Percentiles rank a stretch among this genome's conserved stretches.
phyloP scores from a whole-genome alignment of 1,140 invertebrate genomes.

The Antheraea pernyi region DNA sequence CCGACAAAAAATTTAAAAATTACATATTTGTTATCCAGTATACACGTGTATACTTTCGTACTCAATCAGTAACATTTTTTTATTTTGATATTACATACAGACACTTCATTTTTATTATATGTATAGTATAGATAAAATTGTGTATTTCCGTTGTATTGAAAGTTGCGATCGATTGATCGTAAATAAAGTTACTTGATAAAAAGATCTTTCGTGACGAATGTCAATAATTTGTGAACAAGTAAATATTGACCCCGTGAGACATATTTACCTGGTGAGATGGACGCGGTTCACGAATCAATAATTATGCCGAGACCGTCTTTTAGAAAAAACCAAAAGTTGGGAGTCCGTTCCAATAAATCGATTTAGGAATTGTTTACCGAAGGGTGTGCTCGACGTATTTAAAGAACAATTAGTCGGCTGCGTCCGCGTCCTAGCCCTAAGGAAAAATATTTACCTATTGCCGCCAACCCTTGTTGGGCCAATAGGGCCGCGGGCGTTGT shows the following conservation, averaged over 20 bases:
- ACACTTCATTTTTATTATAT: too few relatives aligned
- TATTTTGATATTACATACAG: too few relatives aligned
- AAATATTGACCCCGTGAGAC: slow-evolving; percentile 37
- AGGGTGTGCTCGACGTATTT: slow-evolving; percentile 68
- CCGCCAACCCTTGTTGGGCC: slow-evolving; percentile 70
- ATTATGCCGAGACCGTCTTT: slow-evolving; percentile 21
- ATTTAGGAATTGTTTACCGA: slow-evolving; percentile 66
- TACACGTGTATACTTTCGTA: too few relatives aligned
- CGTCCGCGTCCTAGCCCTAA: slow-evolving; percentile 70
- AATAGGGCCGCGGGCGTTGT: slow-evolving; percentile 62
- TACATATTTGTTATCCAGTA: too few relatives aligned
- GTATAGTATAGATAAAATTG: not conserved
- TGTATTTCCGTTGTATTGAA: not conserved
- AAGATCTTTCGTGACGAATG: not conserved
- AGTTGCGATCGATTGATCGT: not conserved
- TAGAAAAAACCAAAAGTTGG: slow-evolving; percentile 46
- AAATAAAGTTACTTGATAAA: not conserved
- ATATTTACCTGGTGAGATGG: slow-evolving; percentile 53
- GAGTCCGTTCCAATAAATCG: slow-evolving; percentile 63
- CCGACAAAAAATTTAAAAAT: too few relatives aligned
- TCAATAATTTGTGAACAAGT: slow-evolving; percentile 7
- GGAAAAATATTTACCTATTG: slow-evolving; percentile 74
- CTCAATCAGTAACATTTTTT: too few relatives aligned
- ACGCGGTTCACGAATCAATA: slow-evolving; percentile 21
- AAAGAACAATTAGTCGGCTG: slow-evolving; percentile 76